Conservation (phyloP, 1,140 invertebrate genomes). For the Ostrea denselamellosa region DNA sequence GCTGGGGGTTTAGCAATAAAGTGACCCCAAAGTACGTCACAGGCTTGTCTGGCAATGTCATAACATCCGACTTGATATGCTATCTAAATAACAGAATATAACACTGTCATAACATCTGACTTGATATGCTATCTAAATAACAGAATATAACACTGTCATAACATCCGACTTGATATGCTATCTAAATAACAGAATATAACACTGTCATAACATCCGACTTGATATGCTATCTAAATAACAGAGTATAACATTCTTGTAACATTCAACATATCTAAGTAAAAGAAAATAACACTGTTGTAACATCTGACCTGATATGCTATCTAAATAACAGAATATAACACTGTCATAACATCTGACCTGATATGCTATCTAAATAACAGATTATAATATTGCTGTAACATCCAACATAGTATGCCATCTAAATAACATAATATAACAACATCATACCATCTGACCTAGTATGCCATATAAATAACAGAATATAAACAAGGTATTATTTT, state of each 20-base stretch:
- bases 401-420: slow-evolving; percentile 65
- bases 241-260: too few relatives aligned
- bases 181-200: too few relatives aligned
- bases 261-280: too few relatives aligned
- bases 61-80: slow-evolving; percentile 77
- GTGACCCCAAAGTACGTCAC: slow-evolving; percentile 75
- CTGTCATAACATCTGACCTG: slow-evolving; percentile 75
- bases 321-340: too few relatives aligned
- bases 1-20: slow-evolving; percentile 72
- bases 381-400: slow-evolving; percentile 64
- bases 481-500: too few relatives aligned
- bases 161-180: slow-evolving; percentile 69
- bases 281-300: slow-evolving; percentile 63
- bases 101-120: too few relatives aligned
- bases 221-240: slow-evolving; percentile 74
- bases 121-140: too few relatives aligned
- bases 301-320: slow-evolving; percentile 68
- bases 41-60: slow-evolving; percentile 71
- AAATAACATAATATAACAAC: slow-evolving; percentile 37
- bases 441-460: slow-evolving; percentile 73
- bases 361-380: too few relatives aligned
- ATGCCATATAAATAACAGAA: too few relatives aligned
- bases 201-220: too few relatives aligned
- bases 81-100: slow-evolving; percentile 65
- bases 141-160: slow-evolving; percentile 63